These are phyloP conservation scores for Perca fluviatilis DNA, from an alignment of 2,113 vertebrate species.

Conservation along the genomic window DNA sequence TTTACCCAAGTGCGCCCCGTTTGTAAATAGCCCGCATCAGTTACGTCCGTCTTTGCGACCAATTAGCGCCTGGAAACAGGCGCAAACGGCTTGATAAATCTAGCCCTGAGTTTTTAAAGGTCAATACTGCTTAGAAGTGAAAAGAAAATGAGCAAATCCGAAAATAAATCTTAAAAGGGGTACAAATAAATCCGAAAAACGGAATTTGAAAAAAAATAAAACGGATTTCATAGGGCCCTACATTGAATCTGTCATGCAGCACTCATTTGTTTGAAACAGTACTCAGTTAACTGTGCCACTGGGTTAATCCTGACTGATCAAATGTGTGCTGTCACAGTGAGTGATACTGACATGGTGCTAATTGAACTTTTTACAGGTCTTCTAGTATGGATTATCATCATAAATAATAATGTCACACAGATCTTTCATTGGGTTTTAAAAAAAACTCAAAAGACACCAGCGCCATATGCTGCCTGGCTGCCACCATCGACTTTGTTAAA, in stretches of 20 bases:
- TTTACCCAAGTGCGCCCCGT: too few relatives aligned
- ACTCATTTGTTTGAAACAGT: background rate
- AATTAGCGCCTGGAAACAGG: too few relatives aligned
- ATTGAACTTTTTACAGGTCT: slow-evolving; percentile 45
- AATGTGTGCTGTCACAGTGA: slow-evolving; percentile 37
- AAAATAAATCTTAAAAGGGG: too few relatives aligned
- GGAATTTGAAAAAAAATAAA: background rate
- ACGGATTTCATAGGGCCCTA: too few relatives aligned
- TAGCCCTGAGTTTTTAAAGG: too few relatives aligned
- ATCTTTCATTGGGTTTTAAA: slow-evolving; percentile 43
- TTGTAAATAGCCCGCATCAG: too few relatives aligned
- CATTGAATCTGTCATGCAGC: background rate
- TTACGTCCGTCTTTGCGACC: too few relatives aligned
- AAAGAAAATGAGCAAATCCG: too few relatives aligned
- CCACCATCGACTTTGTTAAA: slow-evolving; percentile 58
- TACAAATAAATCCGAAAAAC: too few relatives aligned
- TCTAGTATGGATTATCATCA: slow-evolving; percentile 33
- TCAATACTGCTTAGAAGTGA: too few relatives aligned
- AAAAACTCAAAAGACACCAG: slow-evolving; percentile 41
- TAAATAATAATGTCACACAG: slow-evolving; percentile 50
- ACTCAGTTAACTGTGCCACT: background rate
- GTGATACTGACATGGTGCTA: slow-evolving; percentile 35
- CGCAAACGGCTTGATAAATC: too few relatives aligned
- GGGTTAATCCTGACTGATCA: slow-evolving; percentile 12
- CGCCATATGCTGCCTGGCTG: slow-evolving; percentile 42